These are phyloP conservation scores for Varroa destructor DNA, from an alignment of 1,140 invertebrate species.

Conservation along the genomic window DNA sequence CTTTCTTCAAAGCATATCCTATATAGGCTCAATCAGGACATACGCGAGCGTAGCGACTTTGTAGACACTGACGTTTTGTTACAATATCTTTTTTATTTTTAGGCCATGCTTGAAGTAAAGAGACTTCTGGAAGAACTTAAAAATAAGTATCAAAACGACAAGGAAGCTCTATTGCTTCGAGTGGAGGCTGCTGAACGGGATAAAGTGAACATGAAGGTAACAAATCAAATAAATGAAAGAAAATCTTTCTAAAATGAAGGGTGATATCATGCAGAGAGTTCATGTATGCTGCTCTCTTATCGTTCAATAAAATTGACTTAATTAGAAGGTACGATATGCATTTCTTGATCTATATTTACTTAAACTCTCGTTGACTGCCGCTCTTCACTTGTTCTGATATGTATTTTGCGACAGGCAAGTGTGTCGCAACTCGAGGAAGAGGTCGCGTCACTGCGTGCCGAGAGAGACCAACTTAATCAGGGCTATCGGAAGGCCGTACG, in stretches of 20 bases:
- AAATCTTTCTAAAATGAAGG: no score
- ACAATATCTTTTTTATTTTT: constrained; percentile 2
- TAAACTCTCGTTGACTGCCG: no score
- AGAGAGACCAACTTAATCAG: constrained; percentile 1
- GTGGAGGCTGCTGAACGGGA: constrained; percentile 13
- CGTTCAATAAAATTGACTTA: no score
- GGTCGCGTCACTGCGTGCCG: not conserved
- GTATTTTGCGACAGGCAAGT: not conserved
- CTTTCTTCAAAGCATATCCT: no score
- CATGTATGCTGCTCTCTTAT: no score
- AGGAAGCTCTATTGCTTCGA: constrained; percentile 3
- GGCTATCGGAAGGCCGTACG: constrained; percentile 13
- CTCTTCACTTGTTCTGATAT: no score
- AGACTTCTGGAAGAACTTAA: constrained; percentile 24
- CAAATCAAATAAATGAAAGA: no score
- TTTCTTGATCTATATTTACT: no score
- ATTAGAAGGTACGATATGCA: no score
- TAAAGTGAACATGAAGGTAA: not conserved
- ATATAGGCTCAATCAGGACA: no score
- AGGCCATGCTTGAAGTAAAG: constrained; percentile 24
- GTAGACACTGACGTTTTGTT: not conserved
- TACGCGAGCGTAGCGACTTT: no score
- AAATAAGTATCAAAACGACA: constrained; percentile 22
- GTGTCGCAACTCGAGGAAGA: not conserved
- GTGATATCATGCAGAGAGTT: no score